A percentile compares a stretch with the other conserved stretches of the same genome.
Evolutionary conservation across 2,888 invertebrate genomes (phyloP).

Genomic region (Cephus spinipes): DNA sequence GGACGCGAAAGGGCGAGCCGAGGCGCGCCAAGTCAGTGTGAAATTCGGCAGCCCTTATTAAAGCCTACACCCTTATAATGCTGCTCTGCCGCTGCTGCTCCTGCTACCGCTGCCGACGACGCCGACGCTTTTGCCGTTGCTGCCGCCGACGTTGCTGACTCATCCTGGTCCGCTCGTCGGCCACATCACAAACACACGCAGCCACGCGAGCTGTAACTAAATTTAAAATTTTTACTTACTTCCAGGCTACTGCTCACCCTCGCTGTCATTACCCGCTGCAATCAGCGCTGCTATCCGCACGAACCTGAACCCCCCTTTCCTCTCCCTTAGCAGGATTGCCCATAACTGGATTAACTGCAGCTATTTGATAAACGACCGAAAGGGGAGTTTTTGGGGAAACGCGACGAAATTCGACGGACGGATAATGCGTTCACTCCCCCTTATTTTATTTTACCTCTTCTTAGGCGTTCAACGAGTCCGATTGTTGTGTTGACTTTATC

Average conservation of each 20-base stretch:
- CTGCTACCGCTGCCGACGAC: constrained; percentile 19
- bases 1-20: constrained; percentile 18
- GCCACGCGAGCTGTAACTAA: constrained; percentile 61
- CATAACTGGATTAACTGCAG: constrained; percentile 62
- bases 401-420: neutral
- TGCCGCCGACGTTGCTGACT: constrained; percentile 47
- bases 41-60: constrained; percentile 65
- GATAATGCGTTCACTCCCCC: neutral
- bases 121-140: constrained; percentile 22
- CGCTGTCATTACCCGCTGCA: constrained; percentile 65
- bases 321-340: constrained; percentile 38
- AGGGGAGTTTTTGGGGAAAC: neutral
- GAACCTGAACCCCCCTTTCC: constrained; percentile 23
- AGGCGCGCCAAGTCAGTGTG: constrained; percentile 60
- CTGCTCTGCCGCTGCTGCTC: constrained; percentile 14
- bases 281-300: constrained; percentile 56
- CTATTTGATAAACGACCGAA: constrained; percentile 58
- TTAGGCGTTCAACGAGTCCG: neutral
- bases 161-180: constrained; percentile 49
- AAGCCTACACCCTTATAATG: constrained; percentile 53
- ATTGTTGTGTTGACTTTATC: neutral
- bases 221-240: constrained; percentile 68
- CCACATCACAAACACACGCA: constrained; percentile 51
- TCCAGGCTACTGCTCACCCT: constrained; percentile 67
- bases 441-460: neutral